Evolutionary conservation across 2,888 invertebrate species (phyloP).

Genomic region (Cristatella mucedo): DNA sequence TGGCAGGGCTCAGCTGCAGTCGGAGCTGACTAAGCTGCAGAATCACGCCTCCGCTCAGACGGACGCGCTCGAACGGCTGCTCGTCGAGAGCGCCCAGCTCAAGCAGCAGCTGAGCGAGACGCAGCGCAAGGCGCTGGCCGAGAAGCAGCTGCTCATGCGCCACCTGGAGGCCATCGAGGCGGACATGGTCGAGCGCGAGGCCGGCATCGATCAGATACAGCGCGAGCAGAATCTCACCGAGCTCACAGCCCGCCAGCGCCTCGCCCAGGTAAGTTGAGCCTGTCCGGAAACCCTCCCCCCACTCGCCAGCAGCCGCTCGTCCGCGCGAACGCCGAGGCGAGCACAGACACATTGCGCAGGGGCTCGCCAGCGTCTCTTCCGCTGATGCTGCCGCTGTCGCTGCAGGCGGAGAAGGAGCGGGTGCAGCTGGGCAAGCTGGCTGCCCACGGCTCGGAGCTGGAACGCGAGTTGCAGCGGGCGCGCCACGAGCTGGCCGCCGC

Average conservation of each 20-base stretch:
- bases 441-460: conserved; percentile 20
- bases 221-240: conserved; percentile 32
- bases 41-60: conserved; percentile 19
- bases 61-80: conserved; percentile 33
- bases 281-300: conserved; percentile 15
- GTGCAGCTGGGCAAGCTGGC: conserved; percentile 5
- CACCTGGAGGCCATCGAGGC: conserved; percentile 40
- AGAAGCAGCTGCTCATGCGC: conserved; percentile 39
- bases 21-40: conserved; percentile 16
- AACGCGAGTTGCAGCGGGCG: conserved; percentile 31
- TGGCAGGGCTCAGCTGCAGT: conserved; percentile 3
- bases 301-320: conserved; percentile 24
- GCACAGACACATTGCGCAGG: no score
- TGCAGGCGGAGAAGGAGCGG: conserved; percentile 7
- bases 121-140: conserved; percentile 37
- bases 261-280: conserved; percentile 12
- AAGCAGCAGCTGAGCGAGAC: conserved; percentile 32
- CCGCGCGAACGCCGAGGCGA: no score
- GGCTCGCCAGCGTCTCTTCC: no score
- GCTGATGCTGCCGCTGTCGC: no score
- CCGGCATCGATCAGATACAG: conserved; percentile 37
- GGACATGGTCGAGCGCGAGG: conserved; percentile 42
- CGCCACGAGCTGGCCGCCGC: conserved; percentile 31
- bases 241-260: conserved; percentile 26
- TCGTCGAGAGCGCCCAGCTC: conserved; percentile 32